Evolutionary conservation across 2,113 vertebrate species (phyloP).

Genomic region (Orcinus orca): DNA sequence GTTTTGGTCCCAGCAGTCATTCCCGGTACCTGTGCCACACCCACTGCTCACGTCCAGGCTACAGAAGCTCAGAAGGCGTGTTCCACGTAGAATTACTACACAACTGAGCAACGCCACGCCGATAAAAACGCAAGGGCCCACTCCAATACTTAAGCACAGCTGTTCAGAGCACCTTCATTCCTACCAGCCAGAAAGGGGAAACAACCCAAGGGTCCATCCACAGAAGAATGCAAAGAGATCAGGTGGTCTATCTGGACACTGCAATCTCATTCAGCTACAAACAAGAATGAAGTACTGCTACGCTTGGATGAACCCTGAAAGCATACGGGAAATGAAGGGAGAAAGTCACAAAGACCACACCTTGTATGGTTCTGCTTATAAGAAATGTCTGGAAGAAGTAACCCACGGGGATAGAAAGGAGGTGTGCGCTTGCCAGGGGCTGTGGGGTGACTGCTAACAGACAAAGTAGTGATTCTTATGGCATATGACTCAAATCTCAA

Average conservation of each 20-base stretch:
- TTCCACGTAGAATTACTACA: no score
- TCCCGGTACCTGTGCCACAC: background rate
- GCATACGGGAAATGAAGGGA: no score
- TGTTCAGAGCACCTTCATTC: no score
- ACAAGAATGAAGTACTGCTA: no score
- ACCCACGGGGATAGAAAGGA: no score
- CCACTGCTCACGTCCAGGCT: background rate
- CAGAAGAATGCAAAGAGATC: background rate
- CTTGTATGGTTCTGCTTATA: no score
- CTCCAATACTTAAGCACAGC: background rate
- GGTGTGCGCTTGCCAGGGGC: background rate
- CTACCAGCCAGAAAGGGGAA: background rate
- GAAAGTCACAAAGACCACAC: no score
- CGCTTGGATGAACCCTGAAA: background rate
- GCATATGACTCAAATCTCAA: background rate
- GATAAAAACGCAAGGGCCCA: background rate
- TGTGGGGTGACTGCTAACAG: no score
- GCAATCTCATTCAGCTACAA: background rate
- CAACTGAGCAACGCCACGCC: rapidly evolving
- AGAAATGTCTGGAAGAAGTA: no score
- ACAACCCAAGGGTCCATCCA: background rate
- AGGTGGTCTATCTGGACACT: rapidly evolving
- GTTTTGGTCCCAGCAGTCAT: background rate
- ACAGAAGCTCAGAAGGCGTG: background rate
- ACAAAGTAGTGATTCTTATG: background rate